These are phyloP conservation scores for Leptopterna dolabrata DNA, from an alignment of 2,888 invertebrate species.

Conservation along the genomic window DNA sequence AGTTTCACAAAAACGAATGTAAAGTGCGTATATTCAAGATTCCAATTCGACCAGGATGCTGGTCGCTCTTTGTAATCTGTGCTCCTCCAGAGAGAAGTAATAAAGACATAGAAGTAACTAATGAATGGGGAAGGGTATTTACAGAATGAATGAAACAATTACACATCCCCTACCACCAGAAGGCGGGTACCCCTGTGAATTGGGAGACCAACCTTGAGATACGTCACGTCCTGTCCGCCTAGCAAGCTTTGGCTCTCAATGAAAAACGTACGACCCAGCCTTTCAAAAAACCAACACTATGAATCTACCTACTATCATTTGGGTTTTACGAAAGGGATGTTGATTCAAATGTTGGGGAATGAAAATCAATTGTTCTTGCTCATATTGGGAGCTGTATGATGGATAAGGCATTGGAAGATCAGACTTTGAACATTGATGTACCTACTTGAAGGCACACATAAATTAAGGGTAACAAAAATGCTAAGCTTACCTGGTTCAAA, in stretches of 20 bases:
- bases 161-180: conserved; percentile 41
- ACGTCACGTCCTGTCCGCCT: conserved; percentile 50
- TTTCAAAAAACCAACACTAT: not conserved
- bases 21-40: too few relatives aligned
- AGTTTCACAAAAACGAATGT: too few relatives aligned
- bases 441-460: too few relatives aligned
- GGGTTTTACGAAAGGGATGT: too few relatives aligned
- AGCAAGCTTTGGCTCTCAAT: conserved; percentile 6
- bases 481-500: conserved; percentile 53
- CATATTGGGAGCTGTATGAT: too few relatives aligned
- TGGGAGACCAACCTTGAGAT: conserved; percentile 51
- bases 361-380: too few relatives aligned
- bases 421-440: too few relatives aligned
- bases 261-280: conserved; percentile 35
- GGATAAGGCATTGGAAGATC: too few relatives aligned
- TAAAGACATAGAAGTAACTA: conserved; percentile 18
- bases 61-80: not conserved
- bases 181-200: conserved; percentile 39
- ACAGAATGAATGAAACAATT: conserved; percentile 53
- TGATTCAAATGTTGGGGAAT: too few relatives aligned
- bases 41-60: not conserved
- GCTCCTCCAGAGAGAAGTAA: not conserved
- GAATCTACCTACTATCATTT: too few relatives aligned
- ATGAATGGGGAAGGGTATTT: conserved; percentile 45
- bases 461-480: not conserved